Base-by-base conservation (phyloP, 1,140 invertebrate species). In the Schlechtendalia chinensis region DNA sequence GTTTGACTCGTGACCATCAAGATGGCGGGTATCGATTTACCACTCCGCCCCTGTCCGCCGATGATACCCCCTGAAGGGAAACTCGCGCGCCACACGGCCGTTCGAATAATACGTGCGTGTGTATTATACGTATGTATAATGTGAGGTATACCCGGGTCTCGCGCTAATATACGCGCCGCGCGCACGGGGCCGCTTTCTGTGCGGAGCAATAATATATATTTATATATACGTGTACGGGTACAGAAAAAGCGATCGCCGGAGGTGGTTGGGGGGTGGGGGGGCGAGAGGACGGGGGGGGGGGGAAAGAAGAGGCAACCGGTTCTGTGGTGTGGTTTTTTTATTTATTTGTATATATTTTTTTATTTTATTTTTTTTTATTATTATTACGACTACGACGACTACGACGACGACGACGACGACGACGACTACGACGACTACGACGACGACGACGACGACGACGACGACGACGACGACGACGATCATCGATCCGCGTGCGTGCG, bases 1-100 rank as follows among this genome's bases (percentile, higher is more conserved):
- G 75, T 79, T 79, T 79, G 56, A 79, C 75, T 79, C 75, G 75
- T 79, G 75, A 79, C 75, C 39, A 61, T 79, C 75, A 79, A 79
- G 75, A 79, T 79, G 75, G 75, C 75, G 75, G n/a, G 75, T 79
- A 63, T 79, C 75, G 75, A 79, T 79, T 79, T 79, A 58, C 75
- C 45, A 63, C 75, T 56, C 56, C 39, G 16, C 75, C 75, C 39
- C 32, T n/a, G 10, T 5, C 22, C 32, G 56, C 39, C 10, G n/a
- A n/a, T n/a, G 32, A 59, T 61, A 39, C n/a, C 47, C 69, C 67
- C 67, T 69, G 69, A 72, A 72, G 69, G 69, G 69, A 72, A 72
- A 72, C 69, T 50, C 67, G 67, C 67, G 67, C 69, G 67, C 47
- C 29, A 17, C 27, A 53, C 67, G 24, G 17, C 10, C 67, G 47